Evolutionary conservation across 2,113 vertebrate genomes (phyloP), one percentile per base, ranked within the genome.

Genomic region (Dipodomys merriami): DNA sequence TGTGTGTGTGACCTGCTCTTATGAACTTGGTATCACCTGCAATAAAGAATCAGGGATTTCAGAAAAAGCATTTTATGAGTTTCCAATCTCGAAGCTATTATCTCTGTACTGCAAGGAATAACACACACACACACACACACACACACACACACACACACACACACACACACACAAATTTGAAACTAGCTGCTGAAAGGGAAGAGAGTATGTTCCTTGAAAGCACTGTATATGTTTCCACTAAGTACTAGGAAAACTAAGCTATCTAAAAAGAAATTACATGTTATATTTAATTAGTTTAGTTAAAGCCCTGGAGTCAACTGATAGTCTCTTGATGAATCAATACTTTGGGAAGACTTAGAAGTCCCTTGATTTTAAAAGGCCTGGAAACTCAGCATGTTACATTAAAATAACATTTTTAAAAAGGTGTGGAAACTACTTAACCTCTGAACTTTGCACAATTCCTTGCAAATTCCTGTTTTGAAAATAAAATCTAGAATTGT

Each of bases 401-500:
- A 39, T 6, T 39, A 39, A 39, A 39, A 39, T 39, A 39, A 39
- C 39, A 39, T 39, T 39, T 39, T 1, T 39, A 39, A 91, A 81
- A 89, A 94, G 85, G 68, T 76, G 29, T 64, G 53, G 12, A 96
- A 83, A 53, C 23, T 78, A 9, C 33, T 86, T 95, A 83, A 90
- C 79, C 76, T 95, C 53, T 96, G 74, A 94, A 30, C n/a, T 80
- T 81, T 91, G 22, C 18, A 33, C 90, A n/a, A n/a, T n/a, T 95
- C 30, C 44, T 81, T 86, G 82, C 88, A 96, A 94, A 83, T 83
- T 90, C 33, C 74, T 68, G 46, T 89, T 81, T 79, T 79, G 62
- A 91, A 88, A 96, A 94, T 82, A 83, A 91, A 83, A 27, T 87
- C 25, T 94, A 62, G 39, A 90, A 87, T 94, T 91, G 88, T 15